Evolutionary conservation across 2,797 vertebrate genomes (phyloP), one percentile per base, ranked within the genome.

Genomic region (Hirundo rustica): DNA sequence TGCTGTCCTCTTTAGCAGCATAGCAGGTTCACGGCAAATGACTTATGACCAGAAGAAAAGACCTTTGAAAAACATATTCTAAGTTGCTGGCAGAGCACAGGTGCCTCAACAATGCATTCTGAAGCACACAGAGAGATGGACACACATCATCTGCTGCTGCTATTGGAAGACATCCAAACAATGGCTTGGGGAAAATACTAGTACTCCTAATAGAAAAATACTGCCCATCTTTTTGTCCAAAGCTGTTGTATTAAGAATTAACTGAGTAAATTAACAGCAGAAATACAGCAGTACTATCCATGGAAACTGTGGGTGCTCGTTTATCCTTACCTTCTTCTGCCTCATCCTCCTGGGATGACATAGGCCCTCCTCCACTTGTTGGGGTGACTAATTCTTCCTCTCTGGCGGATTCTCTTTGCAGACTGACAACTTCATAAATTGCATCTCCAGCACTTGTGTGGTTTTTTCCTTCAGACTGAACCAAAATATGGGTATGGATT

Each of bases 401-500:
- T 96, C 97, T 98, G 93, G 99, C 99, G 29, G 98, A 98, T 87
- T 99, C 98, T 93, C 99, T 98, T 95, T 99, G 99, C 57, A 99
- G 98, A 95, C 98, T 99, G 95, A 99, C 98, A 95, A 99, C 99
- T 96, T 99, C 99, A 93, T 99, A 99, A 94, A 99, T 98, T 18
- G 98, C 98, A 77, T 99, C 99, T 62, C 98, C 98, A 88, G 96
- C 71, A 50, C 38, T 98, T 66, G 98, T 94, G 55, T 98, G 98
- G 92, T 95, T 95, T 97, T 98, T 98, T 58, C 98, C 98, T 80
- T 98, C 97, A 89, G 97, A 98, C 98, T 99, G 95, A 72, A 97
- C n/a, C 27, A 93, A 94, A 88, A 75, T 3, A 67, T 0, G 22
- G 54, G 17, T 45, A 92, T 25, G 50, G 32, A 73, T 95, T 71